phyloP scores from a whole-genome alignment of 2,113 vertebrate genomes.

The Arenaria interpres region DNA sequence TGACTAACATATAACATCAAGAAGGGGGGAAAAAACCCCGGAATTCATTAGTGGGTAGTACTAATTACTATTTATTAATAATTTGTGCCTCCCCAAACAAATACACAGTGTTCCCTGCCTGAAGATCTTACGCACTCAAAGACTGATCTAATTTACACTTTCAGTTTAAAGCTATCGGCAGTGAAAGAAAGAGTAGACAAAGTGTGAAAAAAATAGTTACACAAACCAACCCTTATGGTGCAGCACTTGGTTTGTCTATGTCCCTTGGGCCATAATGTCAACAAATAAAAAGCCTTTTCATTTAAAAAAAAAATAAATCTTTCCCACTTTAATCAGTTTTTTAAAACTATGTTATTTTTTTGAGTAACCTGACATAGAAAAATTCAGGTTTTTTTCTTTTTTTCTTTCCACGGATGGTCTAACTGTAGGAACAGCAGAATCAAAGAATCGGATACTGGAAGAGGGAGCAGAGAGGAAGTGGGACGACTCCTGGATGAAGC shows the following conservation, averaged over 20 bases:
- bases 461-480: background rate
- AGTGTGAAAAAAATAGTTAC: background rate
- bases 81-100: background rate
- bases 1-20: background rate
- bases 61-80: background rate
- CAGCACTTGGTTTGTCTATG: background rate
- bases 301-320: background rate
- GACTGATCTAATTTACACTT: background rate
- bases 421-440: background rate
- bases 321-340: background rate
- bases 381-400: no score
- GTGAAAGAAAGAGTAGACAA: background rate
- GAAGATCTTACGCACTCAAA: background rate
- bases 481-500: background rate
- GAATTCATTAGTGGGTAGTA: background rate
- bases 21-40: background rate
- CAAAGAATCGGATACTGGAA: background rate
- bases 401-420: no score
- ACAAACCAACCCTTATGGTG: background rate
- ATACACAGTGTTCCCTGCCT: background rate
- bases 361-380: background rate
- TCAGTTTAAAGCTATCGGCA: background rate
- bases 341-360: background rate
- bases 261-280: no score
- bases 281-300: accelerated